Conservation (phyloP, 1,140 invertebrate genomes). For the Aradophagus sp. region DNA sequence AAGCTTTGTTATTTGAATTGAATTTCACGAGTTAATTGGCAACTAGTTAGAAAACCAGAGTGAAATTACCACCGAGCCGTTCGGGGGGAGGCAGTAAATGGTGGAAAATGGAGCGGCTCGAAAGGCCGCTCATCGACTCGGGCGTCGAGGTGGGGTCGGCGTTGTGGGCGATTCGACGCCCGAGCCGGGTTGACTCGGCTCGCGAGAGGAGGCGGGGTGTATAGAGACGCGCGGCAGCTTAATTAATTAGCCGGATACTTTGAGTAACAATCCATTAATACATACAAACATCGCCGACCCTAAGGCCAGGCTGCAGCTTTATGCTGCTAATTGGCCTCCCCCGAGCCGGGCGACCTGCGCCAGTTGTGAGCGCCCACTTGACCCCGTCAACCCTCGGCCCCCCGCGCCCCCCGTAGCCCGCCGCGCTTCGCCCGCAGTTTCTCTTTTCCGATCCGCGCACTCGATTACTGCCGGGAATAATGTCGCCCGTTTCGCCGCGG, state of each 20-base stretch:
- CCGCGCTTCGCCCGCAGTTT: slow-evolving; percentile 20
- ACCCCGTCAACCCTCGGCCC: slow-evolving; percentile 17
- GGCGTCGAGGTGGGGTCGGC: slow-evolving; percentile 34
- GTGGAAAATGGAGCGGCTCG: slow-evolving; percentile 25
- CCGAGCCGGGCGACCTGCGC: slow-evolving; percentile 67
- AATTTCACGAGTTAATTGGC: no score
- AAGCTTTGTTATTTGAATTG: no score
- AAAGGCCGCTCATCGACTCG: slow-evolving; percentile 40
- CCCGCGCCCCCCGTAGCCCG: not conserved
- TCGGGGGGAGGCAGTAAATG: no score
- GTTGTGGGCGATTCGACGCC: slow-evolving; percentile 25
- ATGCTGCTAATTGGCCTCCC: slow-evolving; percentile 75
- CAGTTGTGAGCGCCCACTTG: slow-evolving; percentile 71
- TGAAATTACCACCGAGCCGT: no score
- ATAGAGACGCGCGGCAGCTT: slow-evolving; percentile 66
- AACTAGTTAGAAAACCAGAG: no score
- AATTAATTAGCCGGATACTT: slow-evolving; percentile 76
- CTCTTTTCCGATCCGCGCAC: slow-evolving; percentile 42
- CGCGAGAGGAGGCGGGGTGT: slow-evolving; percentile 29
- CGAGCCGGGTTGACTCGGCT: slow-evolving; percentile 1
- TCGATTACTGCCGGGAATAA: slow-evolving; percentile 42
- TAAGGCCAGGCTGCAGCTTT: slow-evolving; percentile 70
- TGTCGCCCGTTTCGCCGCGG: slow-evolving; percentile 19
- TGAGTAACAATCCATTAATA: slow-evolving; percentile 76
- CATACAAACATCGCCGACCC: slow-evolving; percentile 72